These are phyloP conservation scores for Norana najaformis DNA, from an alignment of 2,888 invertebrate genomes.

Conservation along the genomic window DNA sequence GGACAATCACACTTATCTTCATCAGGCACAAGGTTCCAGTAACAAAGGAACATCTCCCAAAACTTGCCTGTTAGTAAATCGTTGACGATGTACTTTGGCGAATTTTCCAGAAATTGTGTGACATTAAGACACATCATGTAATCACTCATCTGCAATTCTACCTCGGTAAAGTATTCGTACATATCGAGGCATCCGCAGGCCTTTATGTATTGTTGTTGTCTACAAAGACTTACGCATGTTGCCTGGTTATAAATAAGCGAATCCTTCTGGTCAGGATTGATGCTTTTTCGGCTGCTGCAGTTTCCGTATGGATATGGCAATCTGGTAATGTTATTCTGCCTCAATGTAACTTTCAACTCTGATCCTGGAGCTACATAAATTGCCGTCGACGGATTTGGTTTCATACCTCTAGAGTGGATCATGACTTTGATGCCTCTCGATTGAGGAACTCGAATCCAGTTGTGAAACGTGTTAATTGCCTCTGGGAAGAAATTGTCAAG, in stretches of 20 bases:
- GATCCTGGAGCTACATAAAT: neutral
- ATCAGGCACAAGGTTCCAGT: neutral
- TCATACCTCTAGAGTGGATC: neutral
- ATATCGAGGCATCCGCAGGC: neutral
- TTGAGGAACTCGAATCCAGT: neutral
- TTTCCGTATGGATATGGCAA: slow-evolving; percentile 3
- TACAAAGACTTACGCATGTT: neutral
- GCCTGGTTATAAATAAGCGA: neutral
- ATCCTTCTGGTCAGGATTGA: neutral
- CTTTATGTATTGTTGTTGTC: slow-evolving; percentile 15
- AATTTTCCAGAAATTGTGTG: neutral
- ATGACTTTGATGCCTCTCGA: neutral
- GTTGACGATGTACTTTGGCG: neutral
- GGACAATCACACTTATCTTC: neutral
- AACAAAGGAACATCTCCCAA: neutral
- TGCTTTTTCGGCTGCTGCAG: neutral
- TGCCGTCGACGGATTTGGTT: neutral
- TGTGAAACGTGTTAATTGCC: neutral
- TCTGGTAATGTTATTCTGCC: neutral
- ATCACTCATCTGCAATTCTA: neutral
- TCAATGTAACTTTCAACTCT: neutral
- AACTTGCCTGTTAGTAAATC: neutral
- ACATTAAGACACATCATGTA: neutral
- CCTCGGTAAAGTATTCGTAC: neutral
- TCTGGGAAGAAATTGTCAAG: neutral